Percentiles rank a stretch among this genome's conserved stretches.
Conservation (phyloP, 2,888 invertebrate species). For the Scaeva pyrastri region DNA sequence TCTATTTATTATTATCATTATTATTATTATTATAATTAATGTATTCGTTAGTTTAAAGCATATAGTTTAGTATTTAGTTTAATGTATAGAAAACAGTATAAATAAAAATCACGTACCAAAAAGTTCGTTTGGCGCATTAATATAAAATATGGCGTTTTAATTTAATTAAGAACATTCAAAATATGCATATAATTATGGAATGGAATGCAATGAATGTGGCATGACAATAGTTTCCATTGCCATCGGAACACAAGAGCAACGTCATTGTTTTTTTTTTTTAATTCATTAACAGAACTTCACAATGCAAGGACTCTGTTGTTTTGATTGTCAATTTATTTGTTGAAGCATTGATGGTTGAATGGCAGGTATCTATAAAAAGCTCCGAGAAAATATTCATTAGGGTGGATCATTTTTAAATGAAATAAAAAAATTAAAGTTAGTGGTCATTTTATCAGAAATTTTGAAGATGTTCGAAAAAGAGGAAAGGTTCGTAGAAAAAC, state of each 20-base stretch:
- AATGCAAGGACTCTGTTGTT: too few relatives aligned
- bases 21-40: constrained; percentile 17
- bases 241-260: neutral
- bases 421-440: too few relatives aligned
- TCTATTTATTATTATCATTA: constrained; percentile 7
- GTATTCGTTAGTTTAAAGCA: constrained; percentile 56
- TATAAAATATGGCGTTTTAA: neutral
- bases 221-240: neutral
- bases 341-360: too few relatives aligned
- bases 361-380: too few relatives aligned
- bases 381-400: too few relatives aligned
- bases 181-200: neutral
- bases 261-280: neutral
- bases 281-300: neutral
- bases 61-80: constrained; percentile 18
- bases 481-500: too few relatives aligned
- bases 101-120: constrained; percentile 8
- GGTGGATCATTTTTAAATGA: too few relatives aligned
- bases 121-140: constrained; percentile 16
- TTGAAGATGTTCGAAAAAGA: too few relatives aligned
- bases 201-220: neutral
- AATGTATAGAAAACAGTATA: neutral
- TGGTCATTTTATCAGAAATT: too few relatives aligned
- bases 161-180: neutral
- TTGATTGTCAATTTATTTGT: too few relatives aligned